Base-by-base conservation (phyloP, 2,888 invertebrate species). In the Pseudococcus longispinus region DNA sequence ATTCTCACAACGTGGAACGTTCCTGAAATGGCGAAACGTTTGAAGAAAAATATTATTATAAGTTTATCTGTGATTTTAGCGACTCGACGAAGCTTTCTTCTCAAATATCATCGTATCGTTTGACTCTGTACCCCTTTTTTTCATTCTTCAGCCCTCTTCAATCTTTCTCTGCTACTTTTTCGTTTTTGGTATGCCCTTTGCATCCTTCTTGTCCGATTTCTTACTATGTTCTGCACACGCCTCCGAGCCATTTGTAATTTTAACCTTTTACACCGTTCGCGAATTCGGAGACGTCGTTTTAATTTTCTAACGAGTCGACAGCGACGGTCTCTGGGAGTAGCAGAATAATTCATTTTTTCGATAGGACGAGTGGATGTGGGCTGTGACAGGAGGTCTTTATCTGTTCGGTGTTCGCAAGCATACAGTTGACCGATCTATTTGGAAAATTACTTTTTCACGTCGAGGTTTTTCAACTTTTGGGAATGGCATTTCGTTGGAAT, bases 41-140 rank as follows among this genome's bases (percentile, higher is more conserved):
- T 23, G 26, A 65, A 65, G 65, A 65, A 65, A 65, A 65, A 65
- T 23, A 65, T 60, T 60, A 60, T 65, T 65, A 65, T 65, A 65
- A 65, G 65, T 65, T 65, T 26, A 65, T 65, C 26, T 65, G 65
- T 65, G 65, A 65, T 26, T 65, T 65, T 26, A 55, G 55, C 55
- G 55, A 15, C 46, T 46, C 15, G 15, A 46, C 9, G 44, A 13
- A 6, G 9, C 13, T 46, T 46, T 46, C 46, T 15, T 46, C 46
- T 46, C 46, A 3, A 15, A 13, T 15, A 13, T 1, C 15, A 46
- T 46, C 46, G 46, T 46, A 13, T 37, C 37, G 2, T 37, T 37
- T 37, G 37, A 5, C 37, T 2, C 37, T 37, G 37, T 37, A 37
- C 37, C 37, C 37, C 9, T 37, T 37, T 37, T 37, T 37, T n/a